These are phyloP conservation scores for Dilophus febrilis DNA, from an alignment of 2,888 invertebrate species.

Conservation along the genomic window DNA sequence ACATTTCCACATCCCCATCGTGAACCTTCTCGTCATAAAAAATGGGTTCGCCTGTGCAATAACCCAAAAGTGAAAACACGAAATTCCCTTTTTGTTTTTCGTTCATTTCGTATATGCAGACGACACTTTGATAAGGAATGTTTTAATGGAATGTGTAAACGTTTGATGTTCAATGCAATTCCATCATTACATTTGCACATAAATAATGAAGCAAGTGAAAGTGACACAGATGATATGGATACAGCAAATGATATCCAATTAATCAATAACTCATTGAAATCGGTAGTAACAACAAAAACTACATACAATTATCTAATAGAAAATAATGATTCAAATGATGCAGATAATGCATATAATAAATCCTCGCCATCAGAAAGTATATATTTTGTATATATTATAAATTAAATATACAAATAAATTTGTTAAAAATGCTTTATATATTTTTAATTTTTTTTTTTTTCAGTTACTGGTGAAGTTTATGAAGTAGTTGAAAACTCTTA, in stretches of 20 bases:
- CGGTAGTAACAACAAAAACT: not conserved
- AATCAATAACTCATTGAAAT: not conserved
- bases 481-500: too few species aligned
- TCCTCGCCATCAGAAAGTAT: too few species aligned
- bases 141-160: constrained; percentile 6
- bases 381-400: too few species aligned
- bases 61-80: constrained; percentile 1
- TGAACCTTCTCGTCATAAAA: not conserved
- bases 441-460: too few species aligned
- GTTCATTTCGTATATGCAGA: constrained; percentile 5
- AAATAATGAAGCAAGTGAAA: not conserved
- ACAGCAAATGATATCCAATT: not conserved
- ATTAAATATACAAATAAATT: too few species aligned
- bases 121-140: constrained; percentile 5
- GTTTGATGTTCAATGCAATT: not conserved
- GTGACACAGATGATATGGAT: not conserved
- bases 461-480: too few species aligned
- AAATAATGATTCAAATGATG: too few species aligned
- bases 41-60: constrained; percentile 1
- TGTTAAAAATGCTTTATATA: too few species aligned
- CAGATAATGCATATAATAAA: too few species aligned
- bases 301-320: too few species aligned
- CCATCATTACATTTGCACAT: constrained; percentile 1
- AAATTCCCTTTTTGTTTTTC: not conserved
- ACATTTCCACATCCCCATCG: constrained; percentile 6